Evolutionary conservation across 2,797 vertebrate genomes (phyloP).

Genomic region (Tamandua tetradactyla): DNA sequence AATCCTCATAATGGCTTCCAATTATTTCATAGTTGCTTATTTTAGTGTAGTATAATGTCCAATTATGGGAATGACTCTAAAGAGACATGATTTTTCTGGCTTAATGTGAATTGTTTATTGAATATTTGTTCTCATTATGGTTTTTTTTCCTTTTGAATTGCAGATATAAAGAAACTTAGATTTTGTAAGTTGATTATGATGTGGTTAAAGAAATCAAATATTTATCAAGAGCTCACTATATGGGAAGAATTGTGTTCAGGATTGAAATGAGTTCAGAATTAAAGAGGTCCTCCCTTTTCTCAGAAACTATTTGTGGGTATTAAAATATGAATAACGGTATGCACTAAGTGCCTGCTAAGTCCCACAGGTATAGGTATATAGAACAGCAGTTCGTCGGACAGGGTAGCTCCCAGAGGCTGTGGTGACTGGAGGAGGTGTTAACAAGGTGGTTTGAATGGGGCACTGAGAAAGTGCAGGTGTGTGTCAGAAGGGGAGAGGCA

Average conservation of each 20-base stretch:
- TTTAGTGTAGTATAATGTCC: slow-evolving; percentile 72
- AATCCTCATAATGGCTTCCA: slow-evolving; percentile 81
- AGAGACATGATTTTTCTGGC: slow-evolving; percentile 68
- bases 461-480: too few relatives aligned
- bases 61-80: slow-evolving; percentile 72
- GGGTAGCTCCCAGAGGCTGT: background rate
- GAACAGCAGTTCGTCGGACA: background rate
- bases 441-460: too few relatives aligned
- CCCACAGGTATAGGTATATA: background rate
- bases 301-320: background rate
- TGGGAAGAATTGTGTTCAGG: background rate
- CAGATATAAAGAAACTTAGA: slow-evolving; percentile 55
- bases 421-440: background rate
- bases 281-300: background rate
- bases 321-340: background rate
- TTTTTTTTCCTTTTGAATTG: slow-evolving; percentile 60
- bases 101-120: slow-evolving; percentile 70
- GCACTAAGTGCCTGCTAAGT: background rate
- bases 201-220: slow-evolving; percentile 52
- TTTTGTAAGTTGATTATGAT: slow-evolving; percentile 68
- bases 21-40: slow-evolving; percentile 79
- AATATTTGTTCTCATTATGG: slow-evolving; percentile 62
- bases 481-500: background rate
- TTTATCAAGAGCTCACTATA: background rate
- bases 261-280: background rate